Conservation (phyloP, 1,140 invertebrate genomes). For the Subanguina moxae region DNA sequence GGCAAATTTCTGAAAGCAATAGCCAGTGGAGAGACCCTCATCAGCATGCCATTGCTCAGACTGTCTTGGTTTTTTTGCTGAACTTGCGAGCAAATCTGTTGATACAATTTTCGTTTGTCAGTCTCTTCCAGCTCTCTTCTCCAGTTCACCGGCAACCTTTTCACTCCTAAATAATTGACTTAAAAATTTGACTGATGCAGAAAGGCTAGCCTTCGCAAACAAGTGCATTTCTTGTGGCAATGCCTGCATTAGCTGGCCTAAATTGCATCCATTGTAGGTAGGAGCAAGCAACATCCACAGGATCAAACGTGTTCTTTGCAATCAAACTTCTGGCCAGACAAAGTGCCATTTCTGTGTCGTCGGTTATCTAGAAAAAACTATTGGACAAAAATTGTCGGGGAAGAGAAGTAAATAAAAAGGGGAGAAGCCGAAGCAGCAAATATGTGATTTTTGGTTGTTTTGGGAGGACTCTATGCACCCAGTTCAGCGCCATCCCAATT, state of each 20-base stretch:
- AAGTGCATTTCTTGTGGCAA: slow-evolving; percentile 25
- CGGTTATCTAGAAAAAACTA: slow-evolving; percentile 25
- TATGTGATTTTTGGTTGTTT: too few relatives aligned
- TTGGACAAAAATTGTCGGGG: too few relatives aligned
- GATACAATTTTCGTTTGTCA: slow-evolving; percentile 3
- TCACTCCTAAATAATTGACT: background rate
- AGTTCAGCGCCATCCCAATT: too few relatives aligned
- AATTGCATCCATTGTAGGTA: slow-evolving; percentile 25
- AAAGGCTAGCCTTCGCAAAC: background rate
- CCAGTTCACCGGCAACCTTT: background rate
- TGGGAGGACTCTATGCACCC: too few relatives aligned
- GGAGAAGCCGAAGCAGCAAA: too few relatives aligned
- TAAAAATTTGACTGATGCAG: background rate
- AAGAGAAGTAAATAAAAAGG: too few relatives aligned
- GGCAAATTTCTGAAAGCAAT: slow-evolving; percentile 20
- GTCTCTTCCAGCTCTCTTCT: background rate
- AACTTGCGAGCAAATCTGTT: slow-evolving; percentile 18
- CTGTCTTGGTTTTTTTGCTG: slow-evolving; percentile 16
- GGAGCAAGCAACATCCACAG: slow-evolving; percentile 25
- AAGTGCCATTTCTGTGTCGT: slow-evolving; percentile 39
- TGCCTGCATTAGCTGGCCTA: slow-evolving; percentile 31
- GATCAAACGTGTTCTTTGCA: slow-evolving; percentile 9
- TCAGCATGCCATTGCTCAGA: slow-evolving; percentile 36
- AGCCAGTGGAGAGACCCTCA: slow-evolving; percentile 35
- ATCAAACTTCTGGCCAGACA: slow-evolving; percentile 30